phyloP scores from a whole-genome alignment of 1,140 invertebrate species.

The Zophobas morio region DNA sequence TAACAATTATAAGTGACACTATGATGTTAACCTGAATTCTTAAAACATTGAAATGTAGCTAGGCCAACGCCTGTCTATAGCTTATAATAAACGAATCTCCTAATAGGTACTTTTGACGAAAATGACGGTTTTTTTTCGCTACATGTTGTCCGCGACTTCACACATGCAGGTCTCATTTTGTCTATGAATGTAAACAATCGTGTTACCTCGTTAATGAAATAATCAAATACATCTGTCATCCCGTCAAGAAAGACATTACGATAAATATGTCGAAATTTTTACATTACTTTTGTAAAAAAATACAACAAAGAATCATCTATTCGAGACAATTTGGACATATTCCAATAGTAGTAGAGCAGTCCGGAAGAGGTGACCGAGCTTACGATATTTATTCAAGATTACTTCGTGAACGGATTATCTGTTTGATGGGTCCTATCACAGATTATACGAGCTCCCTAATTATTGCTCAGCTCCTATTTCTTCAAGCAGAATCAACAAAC shows the following conservation, averaged over 20 bases:
- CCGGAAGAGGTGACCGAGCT: conserved; percentile 82
- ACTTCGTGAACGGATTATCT: conserved; percentile 87
- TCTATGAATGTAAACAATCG: too few species aligned
- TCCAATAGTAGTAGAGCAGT: conserved; percentile 87
- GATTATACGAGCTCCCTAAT: conserved; percentile 84
- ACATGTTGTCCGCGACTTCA: too few species aligned
- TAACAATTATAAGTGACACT: too few species aligned
- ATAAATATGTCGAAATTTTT: conserved; percentile 17
- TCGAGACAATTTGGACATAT: conserved; percentile 65
- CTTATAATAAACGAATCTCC: too few species aligned
- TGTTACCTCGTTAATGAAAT: neutral
- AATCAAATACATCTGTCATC: neutral
- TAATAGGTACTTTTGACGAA: too few species aligned
- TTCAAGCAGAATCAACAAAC: conserved; percentile 82
- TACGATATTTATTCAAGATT: conserved; percentile 90
- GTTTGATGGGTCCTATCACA: conserved; percentile 83
- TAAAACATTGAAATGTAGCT: too few species aligned
- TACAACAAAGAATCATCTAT: neutral
- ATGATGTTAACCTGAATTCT: too few species aligned
- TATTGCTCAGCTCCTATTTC: conserved; percentile 86
- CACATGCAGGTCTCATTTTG: too few species aligned
- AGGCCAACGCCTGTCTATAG: too few species aligned
- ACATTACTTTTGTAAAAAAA: neutral
- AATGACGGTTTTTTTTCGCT: too few species aligned
- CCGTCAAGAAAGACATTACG: neutral